Evolutionary conservation across 2,797 vertebrate genomes (phyloP).

Genomic region (Mormyrus proboscirostris): DNA sequence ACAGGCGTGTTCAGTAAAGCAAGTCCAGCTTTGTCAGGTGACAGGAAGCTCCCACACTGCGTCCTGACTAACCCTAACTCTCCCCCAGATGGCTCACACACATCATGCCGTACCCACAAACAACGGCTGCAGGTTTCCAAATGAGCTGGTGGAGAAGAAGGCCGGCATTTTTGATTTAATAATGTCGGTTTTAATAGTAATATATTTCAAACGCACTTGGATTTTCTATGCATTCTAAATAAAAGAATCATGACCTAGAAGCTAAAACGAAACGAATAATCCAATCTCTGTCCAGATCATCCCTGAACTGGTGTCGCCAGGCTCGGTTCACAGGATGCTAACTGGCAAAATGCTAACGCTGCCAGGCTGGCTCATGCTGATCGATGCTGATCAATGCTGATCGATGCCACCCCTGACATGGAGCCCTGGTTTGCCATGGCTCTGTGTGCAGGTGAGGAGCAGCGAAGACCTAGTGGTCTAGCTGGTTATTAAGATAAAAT

Average conservation of each 20-base stretch:
- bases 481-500: constrained; percentile 61
- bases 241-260: not conserved
- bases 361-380: not conserved
- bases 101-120: not conserved
- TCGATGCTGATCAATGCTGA: not conserved
- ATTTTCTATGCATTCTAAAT: not conserved
- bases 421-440: constrained; percentile 48
- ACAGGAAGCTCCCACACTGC: not conserved
- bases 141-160: not conserved
- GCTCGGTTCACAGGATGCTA: not conserved
- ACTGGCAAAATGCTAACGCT: not conserved
- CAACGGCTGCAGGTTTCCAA: not conserved
- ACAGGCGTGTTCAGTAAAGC: not conserved
- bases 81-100: not conserved
- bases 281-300: not conserved
- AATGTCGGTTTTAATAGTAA: not conserved
- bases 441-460: constrained; percentile 46
- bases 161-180: not conserved
- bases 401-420: not conserved
- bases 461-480: constrained; percentile 48
- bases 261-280: not conserved
- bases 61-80: not conserved
- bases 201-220: not conserved
- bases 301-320: not conserved
- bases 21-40: not conserved